These are phyloP conservation scores for Lasioglossum pauxillum DNA, from an alignment of 2,888 invertebrate genomes.

Conservation along the genomic window DNA sequence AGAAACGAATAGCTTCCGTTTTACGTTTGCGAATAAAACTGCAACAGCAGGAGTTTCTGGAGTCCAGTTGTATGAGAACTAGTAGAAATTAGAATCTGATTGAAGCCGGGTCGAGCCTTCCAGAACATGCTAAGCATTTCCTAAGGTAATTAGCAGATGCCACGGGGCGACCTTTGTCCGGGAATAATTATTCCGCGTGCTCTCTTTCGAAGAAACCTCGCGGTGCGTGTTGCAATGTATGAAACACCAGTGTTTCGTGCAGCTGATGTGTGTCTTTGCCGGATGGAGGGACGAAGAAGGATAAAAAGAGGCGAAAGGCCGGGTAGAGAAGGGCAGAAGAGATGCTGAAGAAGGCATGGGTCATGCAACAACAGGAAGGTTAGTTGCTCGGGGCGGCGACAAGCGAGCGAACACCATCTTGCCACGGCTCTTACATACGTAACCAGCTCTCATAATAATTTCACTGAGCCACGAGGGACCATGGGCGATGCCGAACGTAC, in stretches of 20 bases:
- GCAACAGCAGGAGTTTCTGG: background rate
- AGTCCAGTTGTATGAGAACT: background rate
- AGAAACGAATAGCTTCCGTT: background rate
- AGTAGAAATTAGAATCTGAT: background rate
- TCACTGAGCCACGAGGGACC: slow-evolving; percentile 69
- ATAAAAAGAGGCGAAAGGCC: slow-evolving; percentile 57
- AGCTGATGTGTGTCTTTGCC: slow-evolving; percentile 63
- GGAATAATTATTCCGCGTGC: slow-evolving; percentile 61
- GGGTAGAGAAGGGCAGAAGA: slow-evolving; percentile 54
- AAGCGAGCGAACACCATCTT: slow-evolving; percentile 81
- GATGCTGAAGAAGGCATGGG: slow-evolving; percentile 79
- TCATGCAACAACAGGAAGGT: slow-evolving; percentile 83
- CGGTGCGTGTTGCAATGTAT: slow-evolving; percentile 62
- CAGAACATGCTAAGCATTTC: background rate
- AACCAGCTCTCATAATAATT: slow-evolving; percentile 80
- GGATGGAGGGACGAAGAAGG: slow-evolving; percentile 43
- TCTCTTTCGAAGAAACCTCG: slow-evolving; percentile 30
- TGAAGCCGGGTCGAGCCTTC: background rate
- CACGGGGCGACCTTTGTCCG: slow-evolving; percentile 25
- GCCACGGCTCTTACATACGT: slow-evolving; percentile 75
- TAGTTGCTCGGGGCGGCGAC: slow-evolving; percentile 82
- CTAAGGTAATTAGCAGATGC: slow-evolving; percentile 29
- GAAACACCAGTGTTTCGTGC: slow-evolving; percentile 66
- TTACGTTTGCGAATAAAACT: background rate
- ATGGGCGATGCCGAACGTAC: slow-evolving; percentile 58